Conservation (phyloP, 2,113 vertebrate genomes). For the Lampris incognitus region DNA sequence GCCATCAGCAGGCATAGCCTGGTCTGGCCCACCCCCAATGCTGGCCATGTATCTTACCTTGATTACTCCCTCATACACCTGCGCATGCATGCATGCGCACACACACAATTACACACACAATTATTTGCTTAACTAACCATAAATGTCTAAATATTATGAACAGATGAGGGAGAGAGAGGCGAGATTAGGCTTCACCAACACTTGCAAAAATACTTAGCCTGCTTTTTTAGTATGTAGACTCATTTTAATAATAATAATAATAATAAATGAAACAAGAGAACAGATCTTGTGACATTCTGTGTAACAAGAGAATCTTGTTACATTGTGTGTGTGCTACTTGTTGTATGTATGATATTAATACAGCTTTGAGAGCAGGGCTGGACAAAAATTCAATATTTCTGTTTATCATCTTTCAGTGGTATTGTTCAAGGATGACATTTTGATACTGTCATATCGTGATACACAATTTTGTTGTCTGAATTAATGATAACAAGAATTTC, state of each 20-base stretch:
- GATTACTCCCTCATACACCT: background rate
- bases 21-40: too few relatives aligned
- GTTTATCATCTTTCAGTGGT: too few relatives aligned
- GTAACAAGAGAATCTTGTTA: too few relatives aligned
- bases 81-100: background rate
- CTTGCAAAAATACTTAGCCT: background rate
- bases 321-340: background rate
- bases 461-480: too few relatives aligned
- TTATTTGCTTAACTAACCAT: background rate
- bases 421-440: too few relatives aligned
- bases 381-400: too few relatives aligned
- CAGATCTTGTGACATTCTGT: too few relatives aligned
- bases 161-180: background rate
- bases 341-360: background rate
- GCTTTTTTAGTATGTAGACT: background rate
- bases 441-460: too few relatives aligned
- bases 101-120: constrained; percentile 1
- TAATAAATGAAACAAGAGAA: too few relatives aligned
- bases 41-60: background rate
- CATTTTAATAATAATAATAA: background rate
- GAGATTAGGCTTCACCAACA: background rate
- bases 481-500: too few relatives aligned
- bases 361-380: background rate
- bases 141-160: constrained; percentile 6
- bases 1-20: too few relatives aligned